These are phyloP conservation scores for Helobdella robusta DNA, from an alignment of 2,888 invertebrate species.

Conservation along the genomic window DNA sequence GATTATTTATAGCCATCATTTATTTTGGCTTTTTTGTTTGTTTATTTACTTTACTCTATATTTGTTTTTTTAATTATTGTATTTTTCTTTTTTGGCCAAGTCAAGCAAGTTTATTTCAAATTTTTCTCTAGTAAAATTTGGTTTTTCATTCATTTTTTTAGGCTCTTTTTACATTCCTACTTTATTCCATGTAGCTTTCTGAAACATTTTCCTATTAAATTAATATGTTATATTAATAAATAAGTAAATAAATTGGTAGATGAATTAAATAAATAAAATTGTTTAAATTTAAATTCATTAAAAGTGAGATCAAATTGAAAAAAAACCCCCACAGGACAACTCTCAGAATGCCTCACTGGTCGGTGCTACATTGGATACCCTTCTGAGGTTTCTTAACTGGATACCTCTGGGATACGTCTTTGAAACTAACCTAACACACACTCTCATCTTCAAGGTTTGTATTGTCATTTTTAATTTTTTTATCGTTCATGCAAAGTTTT, in stretches of 20 bases:
- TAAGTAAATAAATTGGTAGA: too few species aligned
- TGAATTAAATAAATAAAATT: too few species aligned
- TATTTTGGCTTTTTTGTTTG: conserved; percentile 17
- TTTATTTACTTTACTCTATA: background rate
- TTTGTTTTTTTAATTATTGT: background rate
- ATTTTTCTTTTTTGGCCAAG: too few species aligned
- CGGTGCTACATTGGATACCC: conserved; percentile 86
- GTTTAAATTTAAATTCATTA: too few species aligned
- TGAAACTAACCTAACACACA: conserved; percentile 90
- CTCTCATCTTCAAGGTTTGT: conserved; percentile 70
- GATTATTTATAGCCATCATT: conserved; percentile 4
- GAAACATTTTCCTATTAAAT: background rate
- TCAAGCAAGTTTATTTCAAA: too few species aligned
- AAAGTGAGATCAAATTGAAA: background rate
- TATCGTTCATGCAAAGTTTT: background rate
- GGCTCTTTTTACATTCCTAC: too few species aligned
- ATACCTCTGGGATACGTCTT: conserved; percentile 99
- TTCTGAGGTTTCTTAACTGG: conserved; percentile 94
- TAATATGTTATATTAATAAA: too few species aligned
- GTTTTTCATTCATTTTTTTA: too few species aligned
- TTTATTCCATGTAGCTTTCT: too few species aligned
- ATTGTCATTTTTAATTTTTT: background rate
- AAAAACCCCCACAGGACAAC: conserved; percentile 60
- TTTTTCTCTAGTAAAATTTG: too few species aligned
- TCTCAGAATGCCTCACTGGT: conserved; percentile 93